These are phyloP conservation scores for Battus philenor DNA, from an alignment of 1,140 invertebrate species.

Conservation along the genomic window DNA sequence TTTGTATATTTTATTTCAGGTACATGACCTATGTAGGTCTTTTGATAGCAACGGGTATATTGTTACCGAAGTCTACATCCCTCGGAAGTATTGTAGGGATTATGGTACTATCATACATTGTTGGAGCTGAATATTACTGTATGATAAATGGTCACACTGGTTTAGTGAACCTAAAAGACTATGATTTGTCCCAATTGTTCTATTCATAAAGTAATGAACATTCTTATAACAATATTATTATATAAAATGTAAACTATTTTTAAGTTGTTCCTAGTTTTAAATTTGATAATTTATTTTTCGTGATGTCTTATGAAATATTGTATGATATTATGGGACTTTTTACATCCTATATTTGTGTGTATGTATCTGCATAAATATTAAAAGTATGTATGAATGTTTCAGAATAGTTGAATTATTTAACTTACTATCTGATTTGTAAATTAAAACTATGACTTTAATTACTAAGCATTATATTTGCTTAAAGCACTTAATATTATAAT, in stretches of 20 bases:
- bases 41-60: slow-evolving; percentile 85
- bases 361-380: too few species aligned
- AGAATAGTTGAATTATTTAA: too few species aligned
- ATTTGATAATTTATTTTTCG: neutral
- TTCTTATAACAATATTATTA: neutral
- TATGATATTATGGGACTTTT: slow-evolving; percentile 10
- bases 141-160: slow-evolving; percentile 62
- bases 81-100: slow-evolving; percentile 84
- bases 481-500: too few species aligned
- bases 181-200: slow-evolving; percentile 49
- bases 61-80: slow-evolving; percentile 83
- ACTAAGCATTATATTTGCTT: too few species aligned
- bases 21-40: slow-evolving; percentile 88
- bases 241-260: neutral
- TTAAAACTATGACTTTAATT: too few species aligned
- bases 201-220: slow-evolving; percentile 22
- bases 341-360: slow-evolving; percentile 2
- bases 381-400: neutral
- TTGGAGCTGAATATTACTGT: slow-evolving; percentile 83
- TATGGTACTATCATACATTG: slow-evolving; percentile 84
- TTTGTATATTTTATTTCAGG: slow-evolving; percentile 59
- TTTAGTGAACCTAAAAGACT: slow-evolving; percentile 51
- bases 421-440: too few species aligned
- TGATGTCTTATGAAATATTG: slow-evolving; percentile 12
- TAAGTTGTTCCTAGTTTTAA: neutral